Evolutionary conservation across 2,113 vertebrate genomes (phyloP).

Genomic region (Ammodytes dubius): DNA sequence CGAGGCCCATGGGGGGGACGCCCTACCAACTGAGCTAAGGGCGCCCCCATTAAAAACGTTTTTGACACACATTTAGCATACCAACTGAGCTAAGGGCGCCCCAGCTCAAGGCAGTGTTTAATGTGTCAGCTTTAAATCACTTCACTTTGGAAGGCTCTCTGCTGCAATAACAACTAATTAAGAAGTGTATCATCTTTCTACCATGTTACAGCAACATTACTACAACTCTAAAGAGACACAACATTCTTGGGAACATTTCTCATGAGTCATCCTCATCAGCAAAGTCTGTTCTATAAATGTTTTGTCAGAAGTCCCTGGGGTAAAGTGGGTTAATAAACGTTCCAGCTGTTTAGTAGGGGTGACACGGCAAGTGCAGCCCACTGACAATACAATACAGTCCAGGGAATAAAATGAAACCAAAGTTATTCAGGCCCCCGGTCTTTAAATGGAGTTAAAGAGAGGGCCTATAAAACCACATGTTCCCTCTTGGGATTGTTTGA

Average conservation of each 20-base stretch:
- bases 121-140: not conserved
- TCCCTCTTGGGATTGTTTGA: constrained; percentile 37
- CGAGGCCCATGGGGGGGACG: too few relatives aligned
- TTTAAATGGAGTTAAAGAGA: constrained; percentile 32
- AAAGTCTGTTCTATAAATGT: constrained; percentile 18
- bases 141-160: constrained; percentile 1
- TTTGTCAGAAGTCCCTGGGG: not conserved
- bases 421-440: not conserved
- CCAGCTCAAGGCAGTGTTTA: not conserved
- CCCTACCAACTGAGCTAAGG: too few relatives aligned
- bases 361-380: not conserved
- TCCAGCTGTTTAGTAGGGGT: constrained; percentile 14
- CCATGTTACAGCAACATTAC: constrained; percentile 8
- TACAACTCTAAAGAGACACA: constrained; percentile 8
- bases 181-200: constrained; percentile 4
- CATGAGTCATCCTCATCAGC: constrained; percentile 11
- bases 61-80: too few relatives aligned
- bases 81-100: too few relatives aligned
- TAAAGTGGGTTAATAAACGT: not conserved
- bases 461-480: constrained; percentile 40
- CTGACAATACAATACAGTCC: not conserved
- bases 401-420: constrained; percentile 13
- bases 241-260: constrained; percentile 9
- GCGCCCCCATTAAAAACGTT: too few relatives aligned
- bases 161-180: constrained; percentile 12